Evolutionary conservation across 2,113 vertebrate genomes (phyloP).

Genomic region (Vulpes vulpes): DNA sequence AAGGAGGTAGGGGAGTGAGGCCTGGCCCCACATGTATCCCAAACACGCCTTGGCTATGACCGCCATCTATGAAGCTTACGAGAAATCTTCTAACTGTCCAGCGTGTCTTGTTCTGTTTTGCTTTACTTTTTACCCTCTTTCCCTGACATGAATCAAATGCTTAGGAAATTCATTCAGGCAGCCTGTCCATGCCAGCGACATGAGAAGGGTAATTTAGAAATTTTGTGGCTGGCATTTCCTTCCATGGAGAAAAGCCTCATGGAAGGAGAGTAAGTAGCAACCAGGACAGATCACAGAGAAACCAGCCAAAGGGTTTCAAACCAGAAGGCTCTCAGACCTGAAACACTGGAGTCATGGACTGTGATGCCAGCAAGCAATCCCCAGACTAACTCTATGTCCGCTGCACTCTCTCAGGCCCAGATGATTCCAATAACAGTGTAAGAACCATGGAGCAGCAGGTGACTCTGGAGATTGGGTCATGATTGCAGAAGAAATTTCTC

Average conservation of each 20-base stretch:
- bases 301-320: neutral
- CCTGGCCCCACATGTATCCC: neutral
- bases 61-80: neutral
- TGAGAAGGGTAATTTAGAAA: neutral
- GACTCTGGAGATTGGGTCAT: neutral
- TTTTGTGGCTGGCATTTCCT: no score
- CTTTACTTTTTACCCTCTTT: neutral
- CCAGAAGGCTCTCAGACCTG: neutral
- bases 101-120: no score
- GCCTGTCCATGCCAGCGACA: no score
- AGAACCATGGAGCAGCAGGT: neutral
- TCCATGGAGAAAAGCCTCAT: neutral
- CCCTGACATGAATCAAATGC: neutral
- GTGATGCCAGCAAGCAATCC: accelerated
- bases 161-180: neutral
- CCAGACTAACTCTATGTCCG: accelerated
- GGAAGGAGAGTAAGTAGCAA: neutral
- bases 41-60: neutral
- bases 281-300: neutral
- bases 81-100: neutral
- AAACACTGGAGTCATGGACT: accelerated
- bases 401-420: accelerated
- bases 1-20: neutral
- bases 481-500: accelerated
- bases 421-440: accelerated